phyloP scores from a whole-genome alignment of 1,140 invertebrate genomes.

The Phymastichus coffea region DNA sequence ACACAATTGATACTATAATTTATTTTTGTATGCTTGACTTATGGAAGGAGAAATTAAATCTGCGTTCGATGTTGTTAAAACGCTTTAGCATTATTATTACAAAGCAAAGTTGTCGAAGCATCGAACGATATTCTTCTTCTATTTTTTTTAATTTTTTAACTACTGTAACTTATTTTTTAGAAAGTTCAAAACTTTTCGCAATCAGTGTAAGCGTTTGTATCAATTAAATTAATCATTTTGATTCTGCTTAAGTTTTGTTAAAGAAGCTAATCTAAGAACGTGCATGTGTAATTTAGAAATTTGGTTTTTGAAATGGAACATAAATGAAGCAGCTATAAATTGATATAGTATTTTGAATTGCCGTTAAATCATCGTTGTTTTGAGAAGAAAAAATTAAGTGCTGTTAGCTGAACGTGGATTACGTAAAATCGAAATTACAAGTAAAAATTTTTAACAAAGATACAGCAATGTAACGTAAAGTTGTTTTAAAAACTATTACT shows the following conservation, averaged over 20 bases:
- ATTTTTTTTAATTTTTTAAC: conserved; percentile 6
- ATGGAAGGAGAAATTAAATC: conserved; percentile 5
- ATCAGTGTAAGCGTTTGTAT: background rate
- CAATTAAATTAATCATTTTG: background rate
- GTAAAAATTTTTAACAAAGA: background rate
- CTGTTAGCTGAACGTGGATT: background rate
- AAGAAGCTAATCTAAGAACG: background rate
- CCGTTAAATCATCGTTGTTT: conserved; percentile 4
- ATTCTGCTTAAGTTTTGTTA: background rate
- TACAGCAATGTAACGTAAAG: background rate
- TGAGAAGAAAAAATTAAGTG: conserved; percentile 7
- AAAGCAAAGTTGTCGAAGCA: background rate
- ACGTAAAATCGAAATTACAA: background rate
- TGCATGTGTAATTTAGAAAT: background rate
- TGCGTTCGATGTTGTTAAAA: conserved; percentile 6
- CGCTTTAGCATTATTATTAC: background rate
- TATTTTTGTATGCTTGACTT: conserved; percentile 27
- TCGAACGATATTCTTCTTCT: background rate
- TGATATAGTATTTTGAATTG: conserved; percentile 4
- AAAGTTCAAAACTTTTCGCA: conserved; percentile 18
- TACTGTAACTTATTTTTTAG: conserved; percentile 8
- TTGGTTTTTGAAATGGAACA: background rate
- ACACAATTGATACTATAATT: conserved; percentile 19
- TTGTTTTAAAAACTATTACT: conserved; percentile 1
- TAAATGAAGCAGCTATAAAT: conserved; percentile 3